Percentiles rank a stretch among this genome's conserved stretches.
These are phyloP conservation scores for Urocyon cinereoargenteus DNA, from an alignment of 2,797 vertebrate genomes.

Conservation along the genomic window DNA sequence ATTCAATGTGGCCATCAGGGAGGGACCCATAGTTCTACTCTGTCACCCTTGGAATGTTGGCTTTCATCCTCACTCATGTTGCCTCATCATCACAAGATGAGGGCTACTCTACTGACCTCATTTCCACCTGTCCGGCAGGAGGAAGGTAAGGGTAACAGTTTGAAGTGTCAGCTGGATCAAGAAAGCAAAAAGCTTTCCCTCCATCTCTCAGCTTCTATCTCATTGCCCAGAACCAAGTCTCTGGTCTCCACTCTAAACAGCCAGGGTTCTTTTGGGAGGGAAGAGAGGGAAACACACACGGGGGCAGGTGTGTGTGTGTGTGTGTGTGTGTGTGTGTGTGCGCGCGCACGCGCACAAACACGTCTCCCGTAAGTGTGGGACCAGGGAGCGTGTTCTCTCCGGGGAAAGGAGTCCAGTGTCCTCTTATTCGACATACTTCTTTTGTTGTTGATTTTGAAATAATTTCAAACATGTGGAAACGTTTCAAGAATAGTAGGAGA, in stretches of 20 bases:
- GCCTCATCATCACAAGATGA: neutral
- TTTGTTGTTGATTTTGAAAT: constrained; percentile 7
- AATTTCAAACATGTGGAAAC: neutral
- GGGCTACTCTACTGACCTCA: neutral
- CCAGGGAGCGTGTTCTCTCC: neutral
- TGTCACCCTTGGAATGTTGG: neutral
- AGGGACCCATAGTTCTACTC: neutral
- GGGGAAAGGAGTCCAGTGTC: neutral
- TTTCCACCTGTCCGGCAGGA: too few relatives aligned
- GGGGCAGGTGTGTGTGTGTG: too few relatives aligned
- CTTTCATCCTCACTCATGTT: neutral
- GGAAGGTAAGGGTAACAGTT: neutral
- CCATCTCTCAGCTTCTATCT: neutral
- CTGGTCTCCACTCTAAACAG: too few relatives aligned
- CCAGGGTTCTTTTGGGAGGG: neutral
- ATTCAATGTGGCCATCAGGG: neutral
- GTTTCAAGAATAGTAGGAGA: neutral
- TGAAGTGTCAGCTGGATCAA: neutral
- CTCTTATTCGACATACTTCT: neutral
- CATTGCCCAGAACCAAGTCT: neutral
- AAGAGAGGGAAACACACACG: neutral
- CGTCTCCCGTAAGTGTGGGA: fast-evolving
- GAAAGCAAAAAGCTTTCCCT: neutral
- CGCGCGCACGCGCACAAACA: neutral
- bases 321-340: too few relatives aligned